phyloP scores from a whole-genome alignment of 2,113 vertebrate species.

The Meles meles region DNA sequence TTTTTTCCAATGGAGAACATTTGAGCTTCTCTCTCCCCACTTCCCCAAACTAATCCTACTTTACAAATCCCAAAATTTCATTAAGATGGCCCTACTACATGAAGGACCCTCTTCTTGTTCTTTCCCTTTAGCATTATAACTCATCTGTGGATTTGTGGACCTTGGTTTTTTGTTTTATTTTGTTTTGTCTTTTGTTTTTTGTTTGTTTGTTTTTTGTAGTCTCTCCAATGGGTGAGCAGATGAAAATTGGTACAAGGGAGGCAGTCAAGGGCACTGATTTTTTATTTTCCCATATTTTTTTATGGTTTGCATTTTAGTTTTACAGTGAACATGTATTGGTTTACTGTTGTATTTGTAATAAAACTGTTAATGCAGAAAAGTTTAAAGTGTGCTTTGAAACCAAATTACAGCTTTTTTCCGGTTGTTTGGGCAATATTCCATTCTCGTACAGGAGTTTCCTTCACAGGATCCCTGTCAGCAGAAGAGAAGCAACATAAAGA shows the following conservation, averaged over 20 bases:
- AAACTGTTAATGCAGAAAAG: neutral
- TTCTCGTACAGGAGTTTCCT: neutral
- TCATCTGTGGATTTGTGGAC: neutral
- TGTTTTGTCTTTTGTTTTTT: too few relatives aligned
- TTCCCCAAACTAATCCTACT: neutral
- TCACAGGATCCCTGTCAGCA: neutral
- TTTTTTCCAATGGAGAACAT: neutral
- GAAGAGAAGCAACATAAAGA: neutral
- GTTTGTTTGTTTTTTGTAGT: neutral
- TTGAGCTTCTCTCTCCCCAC: neutral
- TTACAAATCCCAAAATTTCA: neutral
- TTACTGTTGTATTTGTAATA: neutral
- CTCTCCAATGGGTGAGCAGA: neutral
- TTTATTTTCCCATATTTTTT: neutral
- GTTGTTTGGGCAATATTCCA: neutral
- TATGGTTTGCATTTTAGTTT: neutral
- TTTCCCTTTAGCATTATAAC: neutral
- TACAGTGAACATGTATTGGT: neutral
- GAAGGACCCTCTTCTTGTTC: neutral
- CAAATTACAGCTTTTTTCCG: neutral
- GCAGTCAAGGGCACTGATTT: neutral
- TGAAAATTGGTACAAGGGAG: neutral
- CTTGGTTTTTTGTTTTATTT: neutral
- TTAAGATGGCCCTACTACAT: neutral
- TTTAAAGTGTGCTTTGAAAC: neutral